A percentile compares a stretch with the other conserved stretches of the same genome.
Conservation (phyloP, 2,797 vertebrate genomes). For the Sebastes hubbsi region DNA sequence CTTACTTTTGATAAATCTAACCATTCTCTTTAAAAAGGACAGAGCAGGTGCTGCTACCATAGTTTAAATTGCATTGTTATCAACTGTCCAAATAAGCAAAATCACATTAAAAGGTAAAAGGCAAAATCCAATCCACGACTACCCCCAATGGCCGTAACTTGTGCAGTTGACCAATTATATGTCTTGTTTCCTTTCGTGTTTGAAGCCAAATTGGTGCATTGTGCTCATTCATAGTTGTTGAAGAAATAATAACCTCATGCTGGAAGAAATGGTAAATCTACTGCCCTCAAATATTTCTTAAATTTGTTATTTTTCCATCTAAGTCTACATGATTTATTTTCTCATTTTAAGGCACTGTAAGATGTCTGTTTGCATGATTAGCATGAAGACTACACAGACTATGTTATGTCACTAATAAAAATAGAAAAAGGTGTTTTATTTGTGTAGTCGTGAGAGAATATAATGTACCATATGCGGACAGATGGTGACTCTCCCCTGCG, state of each 20-base stretch:
- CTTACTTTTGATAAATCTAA: neutral
- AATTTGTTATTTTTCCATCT: neutral
- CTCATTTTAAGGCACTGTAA: neutral
- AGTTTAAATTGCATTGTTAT: neutral
- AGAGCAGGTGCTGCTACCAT: neutral
- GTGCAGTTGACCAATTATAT: neutral
- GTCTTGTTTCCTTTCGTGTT: neutral
- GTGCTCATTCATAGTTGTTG: neutral
- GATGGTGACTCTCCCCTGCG: constrained; percentile 70
- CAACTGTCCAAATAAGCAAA: neutral
- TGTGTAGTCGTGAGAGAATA: constrained; percentile 9
- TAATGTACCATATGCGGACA: constrained; percentile 47
- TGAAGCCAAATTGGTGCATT: neutral
- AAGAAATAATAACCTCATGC: neutral
- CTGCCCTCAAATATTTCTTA: neutral
- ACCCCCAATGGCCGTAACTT: neutral
- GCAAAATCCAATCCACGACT: neutral
- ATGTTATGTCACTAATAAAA: neutral
- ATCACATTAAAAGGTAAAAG: too few relatives aligned
- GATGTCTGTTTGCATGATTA: neutral
- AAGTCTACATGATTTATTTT: neutral
- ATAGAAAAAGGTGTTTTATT: constrained; percentile 1
- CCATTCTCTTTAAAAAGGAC: neutral
- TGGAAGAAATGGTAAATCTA: neutral
- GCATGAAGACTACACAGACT: neutral